Conservation (phyloP, 1,140 invertebrate genomes). For the Tetragonula clypearis region DNA sequence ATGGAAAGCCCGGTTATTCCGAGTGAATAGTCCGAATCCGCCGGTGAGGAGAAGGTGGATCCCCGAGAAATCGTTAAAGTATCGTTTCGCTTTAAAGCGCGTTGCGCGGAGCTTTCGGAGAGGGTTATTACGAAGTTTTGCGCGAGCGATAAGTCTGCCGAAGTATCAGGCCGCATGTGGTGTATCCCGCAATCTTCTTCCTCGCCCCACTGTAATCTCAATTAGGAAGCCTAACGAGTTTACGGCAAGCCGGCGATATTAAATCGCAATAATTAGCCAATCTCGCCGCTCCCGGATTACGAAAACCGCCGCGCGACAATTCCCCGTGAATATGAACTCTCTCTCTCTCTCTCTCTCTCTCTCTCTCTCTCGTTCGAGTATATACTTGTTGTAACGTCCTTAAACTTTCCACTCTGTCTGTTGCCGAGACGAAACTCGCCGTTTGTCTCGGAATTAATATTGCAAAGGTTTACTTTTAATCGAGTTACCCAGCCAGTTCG, state of each 20-base stretch:
- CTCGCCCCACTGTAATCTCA: conserved; percentile 46
- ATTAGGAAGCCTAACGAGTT: conserved; percentile 55
- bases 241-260: conserved; percentile 49
- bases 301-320: conserved; percentile 31
- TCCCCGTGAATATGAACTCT: conserved; percentile 24
- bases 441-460: neutral
- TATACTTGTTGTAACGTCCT: conserved; percentile 1
- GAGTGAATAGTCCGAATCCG: conserved; percentile 1
- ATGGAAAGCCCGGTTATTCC: neutral
- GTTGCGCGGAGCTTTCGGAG: conserved; percentile 39
- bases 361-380: no score
- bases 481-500: neutral
- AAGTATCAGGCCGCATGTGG: conserved; percentile 46
- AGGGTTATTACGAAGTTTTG: conserved; percentile 53
- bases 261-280: conserved; percentile 51
- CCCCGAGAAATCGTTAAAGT: conserved; percentile 40
- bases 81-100: conserved; percentile 42
- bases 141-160: conserved; percentile 47
- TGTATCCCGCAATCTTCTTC: conserved; percentile 50
- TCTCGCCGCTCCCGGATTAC: conserved; percentile 37
- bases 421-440: neutral
- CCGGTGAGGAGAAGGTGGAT: neutral
- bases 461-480: neutral
- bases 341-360: no score
- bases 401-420: neutral